phyloP scores from a whole-genome alignment of 1,140 invertebrate species.

The Bombus pascuorum region DNA sequence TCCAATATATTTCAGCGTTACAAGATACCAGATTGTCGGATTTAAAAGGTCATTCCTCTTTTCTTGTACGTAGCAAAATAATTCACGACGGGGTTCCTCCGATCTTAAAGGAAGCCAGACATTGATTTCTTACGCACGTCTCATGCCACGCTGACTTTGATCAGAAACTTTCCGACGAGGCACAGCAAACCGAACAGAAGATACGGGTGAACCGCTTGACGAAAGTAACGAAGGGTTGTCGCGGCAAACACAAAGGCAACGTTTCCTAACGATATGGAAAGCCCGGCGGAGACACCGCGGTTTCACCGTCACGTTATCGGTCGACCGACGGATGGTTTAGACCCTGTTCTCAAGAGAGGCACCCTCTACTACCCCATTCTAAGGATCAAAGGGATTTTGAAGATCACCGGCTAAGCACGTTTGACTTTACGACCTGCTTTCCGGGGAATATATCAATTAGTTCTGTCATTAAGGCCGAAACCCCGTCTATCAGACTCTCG shows the following conservation, averaged over 20 bases:
- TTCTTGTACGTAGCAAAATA: neutral
- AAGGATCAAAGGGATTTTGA: conserved; percentile 60
- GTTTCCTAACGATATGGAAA: conserved; percentile 52
- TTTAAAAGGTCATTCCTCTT: neutral
- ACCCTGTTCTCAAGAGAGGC: conserved; percentile 35
- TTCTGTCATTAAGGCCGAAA: conserved; percentile 46
- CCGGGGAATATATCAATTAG: conserved; percentile 62
- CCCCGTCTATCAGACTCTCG: conserved; percentile 16
- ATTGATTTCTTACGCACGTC: conserved; percentile 56
- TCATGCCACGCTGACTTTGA: conserved; percentile 54
- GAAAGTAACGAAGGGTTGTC: conserved; percentile 59
- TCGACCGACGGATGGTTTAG: conserved; percentile 42
- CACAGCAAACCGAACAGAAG: conserved; percentile 15
- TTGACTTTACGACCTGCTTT: conserved; percentile 62
- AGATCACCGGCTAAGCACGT: conserved; percentile 62
- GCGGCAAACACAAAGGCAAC: conserved; percentile 56
- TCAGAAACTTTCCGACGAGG: conserved; percentile 52
- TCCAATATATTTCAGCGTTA: too few relatives aligned
- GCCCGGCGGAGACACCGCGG: conserved; percentile 38
- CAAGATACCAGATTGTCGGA: neutral
- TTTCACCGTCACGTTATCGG: conserved; percentile 46
- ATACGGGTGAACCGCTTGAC: conserved; percentile 33
- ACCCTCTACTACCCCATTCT: neutral
- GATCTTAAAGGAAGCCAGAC: neutral
- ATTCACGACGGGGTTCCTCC: neutral